Evolutionary conservation across 2,113 vertebrate genomes (phyloP).

Genomic region (Myodes glareolus): DNA sequence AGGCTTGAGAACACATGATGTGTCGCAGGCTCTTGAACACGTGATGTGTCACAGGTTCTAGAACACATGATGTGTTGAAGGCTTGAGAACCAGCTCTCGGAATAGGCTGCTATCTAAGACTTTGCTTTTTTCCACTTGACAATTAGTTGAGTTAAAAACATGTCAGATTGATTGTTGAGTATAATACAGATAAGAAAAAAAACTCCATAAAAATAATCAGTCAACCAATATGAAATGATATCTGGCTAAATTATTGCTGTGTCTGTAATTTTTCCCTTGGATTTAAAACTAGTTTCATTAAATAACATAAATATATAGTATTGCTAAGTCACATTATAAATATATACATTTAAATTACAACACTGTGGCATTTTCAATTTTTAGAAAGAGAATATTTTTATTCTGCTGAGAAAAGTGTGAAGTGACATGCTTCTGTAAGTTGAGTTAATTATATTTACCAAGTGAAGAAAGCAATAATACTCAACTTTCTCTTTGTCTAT

Average conservation of each 20-base stretch:
- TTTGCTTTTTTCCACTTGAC: background rate
- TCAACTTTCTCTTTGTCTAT: background rate
- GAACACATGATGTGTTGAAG: background rate
- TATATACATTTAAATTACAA: slow-evolving; percentile 4
- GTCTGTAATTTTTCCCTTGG: background rate
- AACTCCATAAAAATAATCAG: background rate
- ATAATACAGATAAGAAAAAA: background rate
- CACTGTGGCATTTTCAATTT: background rate
- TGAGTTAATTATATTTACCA: slow-evolving; percentile 5
- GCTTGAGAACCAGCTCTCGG: background rate
- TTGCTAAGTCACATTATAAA: background rate
- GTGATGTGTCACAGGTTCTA: background rate
- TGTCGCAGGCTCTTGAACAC: no score
- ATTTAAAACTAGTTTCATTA: background rate
- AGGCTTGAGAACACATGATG: background rate
- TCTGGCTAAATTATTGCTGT: background rate
- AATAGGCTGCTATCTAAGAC: background rate
- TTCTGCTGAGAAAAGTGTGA: background rate
- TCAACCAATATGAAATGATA: background rate
- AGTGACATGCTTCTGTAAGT: background rate
- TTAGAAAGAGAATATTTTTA: background rate
- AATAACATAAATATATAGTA: background rate
- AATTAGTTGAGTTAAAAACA: background rate
- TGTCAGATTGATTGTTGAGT: background rate
- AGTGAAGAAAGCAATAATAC: background rate